Evolutionary conservation across 1,140 invertebrate genomes (phyloP).

Genomic region (Cherax destructor): DNA sequence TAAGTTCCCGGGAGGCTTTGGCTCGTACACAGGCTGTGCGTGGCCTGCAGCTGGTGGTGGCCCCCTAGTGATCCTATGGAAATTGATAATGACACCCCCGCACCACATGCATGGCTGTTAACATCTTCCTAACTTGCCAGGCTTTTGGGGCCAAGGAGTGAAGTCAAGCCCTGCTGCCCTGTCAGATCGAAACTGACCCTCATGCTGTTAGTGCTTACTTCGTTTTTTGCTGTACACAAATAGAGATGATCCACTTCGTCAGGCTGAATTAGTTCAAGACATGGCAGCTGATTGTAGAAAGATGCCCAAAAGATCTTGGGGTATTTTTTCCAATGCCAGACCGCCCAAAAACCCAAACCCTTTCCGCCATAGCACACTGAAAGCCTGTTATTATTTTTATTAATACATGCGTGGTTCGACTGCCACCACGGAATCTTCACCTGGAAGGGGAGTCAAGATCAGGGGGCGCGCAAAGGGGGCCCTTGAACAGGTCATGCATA

Average conservation of each 20-base stretch:
- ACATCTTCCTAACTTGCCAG: slow-evolving; percentile 78
- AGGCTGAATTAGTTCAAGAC: slow-evolving; percentile 80
- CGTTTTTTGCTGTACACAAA: slow-evolving; percentile 89
- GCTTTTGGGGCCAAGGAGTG: slow-evolving; percentile 76
- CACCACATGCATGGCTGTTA: slow-evolving; percentile 83
- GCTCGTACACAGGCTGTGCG: slow-evolving; percentile 86
- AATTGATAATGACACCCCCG: slow-evolving; percentile 73
- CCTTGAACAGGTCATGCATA: slow-evolving; percentile 88
- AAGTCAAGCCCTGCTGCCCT: slow-evolving; percentile 82
- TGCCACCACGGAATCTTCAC: slow-evolving; percentile 75
- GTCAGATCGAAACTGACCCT: slow-evolving; percentile 93
- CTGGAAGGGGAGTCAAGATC: slow-evolving; percentile 81
- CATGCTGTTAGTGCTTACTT: slow-evolving; percentile 90
- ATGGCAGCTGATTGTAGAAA: slow-evolving; percentile 94
- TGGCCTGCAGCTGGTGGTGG: slow-evolving; percentile 82
- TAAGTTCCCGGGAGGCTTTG: slow-evolving; percentile 87
- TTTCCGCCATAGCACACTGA: slow-evolving; percentile 80
- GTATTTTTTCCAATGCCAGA: slow-evolving; percentile 83
- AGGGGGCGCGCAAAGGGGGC: slow-evolving; percentile 88
- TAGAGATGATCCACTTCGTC: slow-evolving; percentile 80
- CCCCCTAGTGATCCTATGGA: slow-evolving; percentile 75
- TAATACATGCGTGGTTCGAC: slow-evolving; percentile 82
- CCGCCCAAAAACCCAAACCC: slow-evolving; percentile 75
- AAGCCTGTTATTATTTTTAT: slow-evolving; percentile 87
- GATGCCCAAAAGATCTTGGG: slow-evolving; percentile 90